Evolutionary conservation across 2,888 invertebrate genomes (phyloP).

Genomic region (Encarsia formosa): DNA sequence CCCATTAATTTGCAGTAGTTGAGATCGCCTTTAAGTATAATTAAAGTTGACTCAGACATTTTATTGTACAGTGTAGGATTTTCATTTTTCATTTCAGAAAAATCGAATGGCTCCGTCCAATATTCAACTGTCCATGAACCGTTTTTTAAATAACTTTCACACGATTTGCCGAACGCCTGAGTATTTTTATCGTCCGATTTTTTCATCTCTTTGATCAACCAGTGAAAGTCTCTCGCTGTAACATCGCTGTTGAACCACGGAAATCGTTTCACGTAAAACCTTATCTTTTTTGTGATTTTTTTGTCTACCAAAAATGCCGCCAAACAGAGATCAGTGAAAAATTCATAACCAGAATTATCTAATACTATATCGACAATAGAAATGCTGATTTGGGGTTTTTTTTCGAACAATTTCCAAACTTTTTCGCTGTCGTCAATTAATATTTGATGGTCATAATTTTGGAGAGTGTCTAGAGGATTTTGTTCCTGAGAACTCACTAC

Average conservation of each 20-base stretch:
- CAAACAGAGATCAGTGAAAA: constrained; percentile 83
- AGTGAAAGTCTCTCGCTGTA: constrained; percentile 69
- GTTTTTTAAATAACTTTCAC: constrained; percentile 61
- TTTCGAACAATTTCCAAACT: constrained; percentile 55
- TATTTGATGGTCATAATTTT: constrained; percentile 57
- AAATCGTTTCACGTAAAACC: constrained; percentile 80
- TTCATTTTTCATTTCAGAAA: constrained; percentile 68
- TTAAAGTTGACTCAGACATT: constrained; percentile 63
- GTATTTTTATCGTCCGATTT: constrained; percentile 38
- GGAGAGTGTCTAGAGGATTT: constrained; percentile 58
- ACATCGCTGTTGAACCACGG: constrained; percentile 98
- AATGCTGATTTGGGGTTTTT: constrained; percentile 42
- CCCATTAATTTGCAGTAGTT: constrained; percentile 92
- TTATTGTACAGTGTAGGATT: constrained; percentile 67
- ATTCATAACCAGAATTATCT: constrained; percentile 92
- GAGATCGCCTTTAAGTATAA: constrained; percentile 90
- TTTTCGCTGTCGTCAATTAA: constrained; percentile 60
- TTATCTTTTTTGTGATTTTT: constrained; percentile 61
- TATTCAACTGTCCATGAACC: too few relatives aligned
- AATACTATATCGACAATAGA: constrained; percentile 65
- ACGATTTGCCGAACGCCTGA: constrained; percentile 56
- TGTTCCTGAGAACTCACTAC: constrained; percentile 57
- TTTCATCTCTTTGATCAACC: constrained; percentile 58
- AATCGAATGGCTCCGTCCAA: constrained; percentile 85
- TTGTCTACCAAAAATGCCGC: constrained; percentile 71